These are phyloP conservation scores for Nicator chloris DNA, from an alignment of 2,113 vertebrate species.

Conservation along the genomic window DNA sequence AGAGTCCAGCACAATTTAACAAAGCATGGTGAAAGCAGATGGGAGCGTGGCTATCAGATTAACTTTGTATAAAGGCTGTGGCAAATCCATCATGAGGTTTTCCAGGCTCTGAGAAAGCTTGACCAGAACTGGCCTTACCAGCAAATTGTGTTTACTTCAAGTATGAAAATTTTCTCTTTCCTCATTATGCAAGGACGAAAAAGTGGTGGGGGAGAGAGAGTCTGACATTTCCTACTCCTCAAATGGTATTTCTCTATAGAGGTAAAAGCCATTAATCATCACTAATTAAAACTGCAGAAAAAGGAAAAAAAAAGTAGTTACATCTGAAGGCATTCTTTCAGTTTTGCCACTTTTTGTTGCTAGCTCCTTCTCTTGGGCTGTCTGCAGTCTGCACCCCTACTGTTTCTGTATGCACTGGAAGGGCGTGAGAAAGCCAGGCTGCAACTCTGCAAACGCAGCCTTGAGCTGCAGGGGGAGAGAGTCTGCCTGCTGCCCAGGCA, in stretches of 20 bases:
- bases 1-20: not conserved
- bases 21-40: constrained; percentile 4
- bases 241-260: not conserved
- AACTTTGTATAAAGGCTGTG: constrained; percentile 13
- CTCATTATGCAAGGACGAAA: not conserved
- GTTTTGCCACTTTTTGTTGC: not conserved
- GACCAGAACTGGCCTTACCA: not conserved
- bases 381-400: not conserved
- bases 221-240: not conserved
- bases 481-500: not conserved
- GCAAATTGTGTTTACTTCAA: constrained; percentile 20
- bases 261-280: not conserved
- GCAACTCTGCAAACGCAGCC: not conserved
- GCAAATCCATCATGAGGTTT: constrained; percentile 39
- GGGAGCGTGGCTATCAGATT: not conserved
- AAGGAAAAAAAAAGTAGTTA: not conserved
- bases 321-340: not conserved
- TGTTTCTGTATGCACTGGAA: not conserved
- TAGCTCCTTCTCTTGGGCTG: not conserved
- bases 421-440: not conserved
- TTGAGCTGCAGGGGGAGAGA: not conserved
- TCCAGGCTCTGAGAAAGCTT: not conserved
- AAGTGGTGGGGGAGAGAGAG: not conserved
- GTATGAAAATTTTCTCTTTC: not conserved
- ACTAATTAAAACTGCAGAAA: not conserved